A percentile compares a stretch with the other conserved stretches of the same genome.
Conservation (phyloP, 2,888 invertebrate species). For the Xylota segnis region DNA sequence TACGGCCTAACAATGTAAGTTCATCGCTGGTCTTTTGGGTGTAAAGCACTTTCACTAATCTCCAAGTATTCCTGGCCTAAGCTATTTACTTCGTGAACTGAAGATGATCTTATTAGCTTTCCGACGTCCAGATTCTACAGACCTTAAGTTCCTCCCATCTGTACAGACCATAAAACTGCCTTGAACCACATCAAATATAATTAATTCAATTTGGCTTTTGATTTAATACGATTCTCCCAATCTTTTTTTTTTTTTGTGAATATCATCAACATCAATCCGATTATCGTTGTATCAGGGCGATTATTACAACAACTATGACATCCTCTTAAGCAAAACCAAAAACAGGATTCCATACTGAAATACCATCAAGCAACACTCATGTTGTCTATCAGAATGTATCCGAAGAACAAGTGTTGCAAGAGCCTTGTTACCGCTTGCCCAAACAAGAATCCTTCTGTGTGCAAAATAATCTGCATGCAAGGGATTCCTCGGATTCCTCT, state of each 20-base stretch:
- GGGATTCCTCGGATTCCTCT: constrained; percentile 46
- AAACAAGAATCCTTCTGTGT: constrained; percentile 34
- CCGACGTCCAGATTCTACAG: too few species aligned
- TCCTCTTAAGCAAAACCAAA: constrained; percentile 50
- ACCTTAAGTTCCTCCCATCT: too few species aligned
- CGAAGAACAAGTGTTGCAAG: constrained; percentile 42
- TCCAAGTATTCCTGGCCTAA: too few species aligned
- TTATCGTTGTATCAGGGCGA: constrained; percentile 64
- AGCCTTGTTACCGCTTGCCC: constrained; percentile 32
- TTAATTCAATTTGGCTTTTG: constrained; percentile 39
- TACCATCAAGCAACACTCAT: constrained; percentile 51
- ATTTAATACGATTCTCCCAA: constrained; percentile 21
- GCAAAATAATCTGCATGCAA: constrained; percentile 50
- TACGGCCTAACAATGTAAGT: too few species aligned
- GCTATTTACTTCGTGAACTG: too few species aligned
- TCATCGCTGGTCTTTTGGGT: too few species aligned
- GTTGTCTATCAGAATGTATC: constrained; percentile 47
- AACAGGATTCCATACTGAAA: constrained; percentile 49
- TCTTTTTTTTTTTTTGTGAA: constrained; percentile 13
- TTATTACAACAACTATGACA: constrained; percentile 64
- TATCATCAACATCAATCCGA: constrained; percentile 66
- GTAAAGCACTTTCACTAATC: too few species aligned
- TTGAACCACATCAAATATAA: neutral
- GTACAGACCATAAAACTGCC: too few species aligned
- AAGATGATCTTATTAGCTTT: too few species aligned